Evolutionary conservation across 1,140 invertebrate species (phyloP).

Genomic region (Doryteuthis pealeii): DNA sequence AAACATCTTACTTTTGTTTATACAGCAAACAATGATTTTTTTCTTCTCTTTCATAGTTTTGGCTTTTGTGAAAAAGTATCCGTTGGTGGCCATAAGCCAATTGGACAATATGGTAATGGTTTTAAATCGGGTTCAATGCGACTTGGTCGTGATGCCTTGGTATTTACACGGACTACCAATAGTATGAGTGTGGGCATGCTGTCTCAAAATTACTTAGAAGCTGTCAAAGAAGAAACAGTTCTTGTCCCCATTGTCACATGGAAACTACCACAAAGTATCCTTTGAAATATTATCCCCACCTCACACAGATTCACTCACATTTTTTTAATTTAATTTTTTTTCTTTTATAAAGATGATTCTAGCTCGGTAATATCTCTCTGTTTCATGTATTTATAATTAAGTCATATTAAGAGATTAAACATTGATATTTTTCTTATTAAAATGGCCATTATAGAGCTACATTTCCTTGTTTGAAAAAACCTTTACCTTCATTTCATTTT

Average conservation of each 20-base stretch:
- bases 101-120: constrained; percentile 57
- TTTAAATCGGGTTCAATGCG: constrained; percentile 58
- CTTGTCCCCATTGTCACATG: constrained; percentile 53
- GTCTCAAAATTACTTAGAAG: constrained; percentile 52
- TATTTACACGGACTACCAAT: constrained; percentile 43
- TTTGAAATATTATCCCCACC: too few species aligned
- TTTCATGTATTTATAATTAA: too few species aligned
- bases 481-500: too few species aligned
- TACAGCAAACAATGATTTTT: too few species aligned
- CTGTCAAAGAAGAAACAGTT: constrained; percentile 48
- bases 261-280: constrained; percentile 42
- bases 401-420: too few species aligned
- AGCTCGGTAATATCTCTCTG: too few species aligned
- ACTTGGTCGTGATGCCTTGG: constrained; percentile 50
- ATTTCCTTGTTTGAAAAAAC: too few species aligned
- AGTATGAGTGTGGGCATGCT: constrained; percentile 51
- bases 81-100: constrained; percentile 42
- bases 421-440: too few species aligned
- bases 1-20: too few species aligned
- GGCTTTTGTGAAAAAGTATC: constrained; percentile 54
- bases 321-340: constrained; percentile 10
- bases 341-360: too few species aligned
- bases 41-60: constrained; percentile 39
- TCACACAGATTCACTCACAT: background rate
- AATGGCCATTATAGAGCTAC: too few species aligned